Base-by-base conservation (phyloP, 2,113 vertebrate species). In the Neodontobutis hainanensis region DNA sequence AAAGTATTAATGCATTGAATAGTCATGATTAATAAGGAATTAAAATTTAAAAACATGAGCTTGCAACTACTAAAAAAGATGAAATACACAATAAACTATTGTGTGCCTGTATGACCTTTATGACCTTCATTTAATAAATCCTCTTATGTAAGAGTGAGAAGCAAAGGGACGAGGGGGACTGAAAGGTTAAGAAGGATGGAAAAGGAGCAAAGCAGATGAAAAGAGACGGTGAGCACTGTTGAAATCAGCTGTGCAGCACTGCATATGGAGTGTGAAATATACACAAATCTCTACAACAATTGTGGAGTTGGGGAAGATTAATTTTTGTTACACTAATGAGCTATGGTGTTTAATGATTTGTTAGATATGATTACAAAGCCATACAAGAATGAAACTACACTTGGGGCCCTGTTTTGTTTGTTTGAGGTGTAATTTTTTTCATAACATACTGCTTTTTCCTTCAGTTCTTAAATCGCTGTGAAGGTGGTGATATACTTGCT, bases 101-200 rank as follows among this genome's bases (percentile, higher is more conserved):
- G 48, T 59, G 49, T 61, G 52, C 1, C 19, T 27, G 19, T 27
- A 27, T 27, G 19, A 27, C 19, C 19, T 27, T 1, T 64, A 19
- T 63, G 75, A 45, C 62, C 84, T 84, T 83, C 67, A 78, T 74
- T 5, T 80, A 72, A 77, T 71, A 80, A 61, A 89, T 86, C 80
- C 70, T 70, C 68, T 86, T 89, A 80, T 40, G 5, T 82, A 88
- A 90, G 73, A 35, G 32, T 36, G 42, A 61, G 65, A 49, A 14
- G 16, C 34, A 43, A 46, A 61, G 43, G 52, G 4, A 16, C 15
- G 27, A 34, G 45, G 14, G 52, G 75, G 72, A 74, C 74, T 44
- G 60, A 82, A 49, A 62, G 66, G 68, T 70, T 77, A 77, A 78
- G 51, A 65, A 64, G 58, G 73, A 34, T 42, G 48, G 52, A 56